Percentiles rank a stretch among this genome's conserved stretches.
Conservation (phyloP, 1,140 invertebrate genomes). For the Achroia grisella region DNA sequence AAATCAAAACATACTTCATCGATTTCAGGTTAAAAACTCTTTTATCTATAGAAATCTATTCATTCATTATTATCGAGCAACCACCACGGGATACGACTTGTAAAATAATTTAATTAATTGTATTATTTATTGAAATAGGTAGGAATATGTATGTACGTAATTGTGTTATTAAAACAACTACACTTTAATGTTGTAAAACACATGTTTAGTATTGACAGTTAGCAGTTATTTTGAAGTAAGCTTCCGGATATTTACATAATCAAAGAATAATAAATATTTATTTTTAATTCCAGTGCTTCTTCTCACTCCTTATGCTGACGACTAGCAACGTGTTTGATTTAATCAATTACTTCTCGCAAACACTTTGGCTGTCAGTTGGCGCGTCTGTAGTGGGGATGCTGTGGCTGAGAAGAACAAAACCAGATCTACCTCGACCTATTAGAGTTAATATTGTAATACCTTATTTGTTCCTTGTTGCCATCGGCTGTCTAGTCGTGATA, state of each 20-base stretch:
- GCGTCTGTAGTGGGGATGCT: constrained; percentile 86
- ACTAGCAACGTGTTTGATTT: constrained; percentile 81
- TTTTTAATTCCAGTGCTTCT: constrained; percentile 77
- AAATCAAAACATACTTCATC: too few species aligned
- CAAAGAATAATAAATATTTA: neutral
- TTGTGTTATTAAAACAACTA: too few species aligned
- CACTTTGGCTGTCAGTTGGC: constrained; percentile 85
- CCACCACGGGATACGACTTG: too few species aligned
- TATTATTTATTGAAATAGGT: too few species aligned
- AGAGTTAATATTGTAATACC: constrained; percentile 87
- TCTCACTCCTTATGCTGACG: constrained; percentile 82
- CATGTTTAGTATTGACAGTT: too few species aligned
- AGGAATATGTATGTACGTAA: too few species aligned
- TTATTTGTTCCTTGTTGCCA: constrained; percentile 88
- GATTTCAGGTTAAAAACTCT: too few species aligned
- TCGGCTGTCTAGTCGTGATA: constrained; percentile 86
- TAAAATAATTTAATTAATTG: too few species aligned
- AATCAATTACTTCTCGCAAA: constrained; percentile 88
- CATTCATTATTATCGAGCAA: too few species aligned
- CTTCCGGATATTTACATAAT: neutral
- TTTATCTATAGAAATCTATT: too few species aligned
- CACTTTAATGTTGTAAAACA: too few species aligned
- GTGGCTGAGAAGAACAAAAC: constrained; percentile 81
- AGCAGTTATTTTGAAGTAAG: too few species aligned
- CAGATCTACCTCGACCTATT: constrained; percentile 86